These are phyloP conservation scores for Uromys caudimaculatus DNA, from an alignment of 2,797 vertebrate species.

Conservation along the genomic window DNA sequence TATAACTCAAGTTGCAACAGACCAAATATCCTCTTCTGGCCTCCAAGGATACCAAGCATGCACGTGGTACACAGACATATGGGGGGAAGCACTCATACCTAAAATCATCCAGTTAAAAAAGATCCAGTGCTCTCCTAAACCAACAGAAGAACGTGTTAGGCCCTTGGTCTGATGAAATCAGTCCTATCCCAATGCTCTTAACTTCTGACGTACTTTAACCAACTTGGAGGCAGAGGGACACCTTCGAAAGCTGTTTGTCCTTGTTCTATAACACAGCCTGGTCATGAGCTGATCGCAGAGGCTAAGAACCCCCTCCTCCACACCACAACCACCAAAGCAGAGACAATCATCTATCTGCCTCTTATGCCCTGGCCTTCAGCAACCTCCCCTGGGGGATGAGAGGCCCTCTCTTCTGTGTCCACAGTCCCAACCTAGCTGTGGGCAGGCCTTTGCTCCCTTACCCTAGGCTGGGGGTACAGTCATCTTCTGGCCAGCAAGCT, in stretches of 20 bases:
- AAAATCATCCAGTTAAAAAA: not conserved
- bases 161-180: not conserved
- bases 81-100: not conserved
- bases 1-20: not conserved
- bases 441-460: not conserved
- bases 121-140: not conserved
- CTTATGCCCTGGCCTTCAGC: no score
- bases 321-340: not conserved
- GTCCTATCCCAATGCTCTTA: not conserved
- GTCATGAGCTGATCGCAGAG: not conserved
- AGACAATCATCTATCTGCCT: not conserved
- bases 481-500: not conserved
- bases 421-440: not conserved
- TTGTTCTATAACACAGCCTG: not conserved
- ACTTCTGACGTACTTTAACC: not conserved
- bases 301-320: not conserved
- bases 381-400: not conserved
- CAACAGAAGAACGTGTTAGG: not conserved
- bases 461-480: not conserved
- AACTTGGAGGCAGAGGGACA: not conserved
- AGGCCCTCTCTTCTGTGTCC: not conserved
- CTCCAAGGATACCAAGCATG: not conserved
- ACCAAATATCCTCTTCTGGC: not conserved
- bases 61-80: not conserved
- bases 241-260: not conserved